Evolutionary conservation across 2,113 vertebrate genomes (phyloP).

Genomic region (Passer domesticus): DNA sequence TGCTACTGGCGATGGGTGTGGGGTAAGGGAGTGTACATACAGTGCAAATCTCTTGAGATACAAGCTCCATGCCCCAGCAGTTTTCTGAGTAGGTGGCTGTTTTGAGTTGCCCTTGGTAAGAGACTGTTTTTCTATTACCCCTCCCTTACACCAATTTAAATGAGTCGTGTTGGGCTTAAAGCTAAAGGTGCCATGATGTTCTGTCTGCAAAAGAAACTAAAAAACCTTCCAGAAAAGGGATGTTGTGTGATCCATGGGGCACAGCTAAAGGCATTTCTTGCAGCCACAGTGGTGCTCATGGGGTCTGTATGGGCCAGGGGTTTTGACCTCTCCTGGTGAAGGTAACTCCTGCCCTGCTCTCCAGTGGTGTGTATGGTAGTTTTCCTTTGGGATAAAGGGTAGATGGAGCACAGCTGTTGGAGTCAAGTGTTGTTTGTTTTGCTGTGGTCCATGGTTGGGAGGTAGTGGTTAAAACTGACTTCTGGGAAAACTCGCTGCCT

Average conservation of each 20-base stretch:
- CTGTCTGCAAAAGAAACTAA: neutral
- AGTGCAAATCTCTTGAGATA: neutral
- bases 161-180: neutral
- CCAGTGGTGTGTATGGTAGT: neutral
- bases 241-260: neutral
- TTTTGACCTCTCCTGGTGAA: neutral
- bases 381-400: neutral
- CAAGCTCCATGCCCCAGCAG: neutral
- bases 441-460: neutral
- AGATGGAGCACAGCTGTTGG: neutral
- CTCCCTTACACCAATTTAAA: neutral
- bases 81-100: constrained; percentile 20
- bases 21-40: neutral
- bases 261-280: neutral
- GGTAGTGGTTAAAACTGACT: neutral
- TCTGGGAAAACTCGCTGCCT: neutral
- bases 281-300: neutral
- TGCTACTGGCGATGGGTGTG: neutral
- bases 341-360: neutral
- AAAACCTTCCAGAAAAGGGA: neutral
- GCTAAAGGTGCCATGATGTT: neutral
- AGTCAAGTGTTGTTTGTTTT: neutral
- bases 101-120: neutral
- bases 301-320: neutral
- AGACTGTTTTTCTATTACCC: neutral